Base-by-base conservation (phyloP, 1,140 invertebrate genomes). In the Parasteatoda tepidariorum region DNA sequence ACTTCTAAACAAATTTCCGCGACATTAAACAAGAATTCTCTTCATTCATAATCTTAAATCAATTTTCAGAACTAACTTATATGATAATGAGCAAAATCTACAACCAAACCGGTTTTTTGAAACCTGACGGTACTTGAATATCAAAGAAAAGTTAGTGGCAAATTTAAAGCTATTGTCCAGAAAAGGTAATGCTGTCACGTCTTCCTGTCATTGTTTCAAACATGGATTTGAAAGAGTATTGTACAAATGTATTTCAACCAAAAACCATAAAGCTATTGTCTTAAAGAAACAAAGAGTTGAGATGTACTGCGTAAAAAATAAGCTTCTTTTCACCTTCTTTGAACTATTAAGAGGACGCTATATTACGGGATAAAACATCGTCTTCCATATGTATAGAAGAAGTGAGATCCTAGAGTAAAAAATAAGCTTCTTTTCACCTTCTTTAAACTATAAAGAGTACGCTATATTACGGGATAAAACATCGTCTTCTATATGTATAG, bases 101-200 rank as follows among this genome's bases (percentile, higher is more conserved):
- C 62, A 68, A n/a, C n/a, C 28, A 82, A 82, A 82, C 78, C 67
- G 78, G 78, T 82, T 82, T 57, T 30, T 15, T 11, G 24, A 57
- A 18, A 79, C 28, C 11, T 31, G 76, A 57, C 30, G n/a, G 28
- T 57, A 76, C 59, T 38, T 33, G 13, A n/a, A 48, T 48, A 48
- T 48, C 38, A 18, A 48, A 48, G 4, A 48, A 48, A 48, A 48
- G 38, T 18, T 48, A 48, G 38, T 48, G 33, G 64, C 54, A 18
- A 57, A 38, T 71, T 82, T 38, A 68, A 26, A 68, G 34, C 62
- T 57, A 66, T 82, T 82, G 78, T 82, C 78, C 76, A 26, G 28
- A 61, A 18, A 82, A 68, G 33, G 78, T 48, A 66, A 68, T 34
- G 26, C 59, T 48, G 33, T 41, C 64, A 38, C 64, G 18, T 38